Conservation (phyloP, 2,888 invertebrate species). For the Prosopocoilus inquinatus region DNA sequence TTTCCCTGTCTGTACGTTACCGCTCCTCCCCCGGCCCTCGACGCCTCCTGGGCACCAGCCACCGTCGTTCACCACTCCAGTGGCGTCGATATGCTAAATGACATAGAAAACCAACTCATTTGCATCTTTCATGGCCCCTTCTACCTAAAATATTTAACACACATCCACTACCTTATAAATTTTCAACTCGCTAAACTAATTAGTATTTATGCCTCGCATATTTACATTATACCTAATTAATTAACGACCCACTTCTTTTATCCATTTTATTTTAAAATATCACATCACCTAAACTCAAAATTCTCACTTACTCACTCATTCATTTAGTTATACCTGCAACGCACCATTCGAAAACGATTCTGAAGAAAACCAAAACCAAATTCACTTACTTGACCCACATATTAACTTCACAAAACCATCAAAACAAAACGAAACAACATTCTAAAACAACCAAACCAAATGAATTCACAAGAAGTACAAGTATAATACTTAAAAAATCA, state of each 20-base stretch:
- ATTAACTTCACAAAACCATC: background rate
- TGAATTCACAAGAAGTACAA: background rate
- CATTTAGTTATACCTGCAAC: background rate
- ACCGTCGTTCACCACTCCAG: slow-evolving; percentile 33
- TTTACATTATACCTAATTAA: too few relatives aligned
- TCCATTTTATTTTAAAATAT: too few relatives aligned
- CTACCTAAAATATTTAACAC: too few relatives aligned
- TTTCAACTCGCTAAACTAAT: too few relatives aligned
- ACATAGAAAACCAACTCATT: slow-evolving; percentile 15
- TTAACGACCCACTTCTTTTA: too few relatives aligned
- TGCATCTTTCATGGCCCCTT: slow-evolving; percentile 4
- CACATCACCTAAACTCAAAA: too few relatives aligned
- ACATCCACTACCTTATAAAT: too few relatives aligned
- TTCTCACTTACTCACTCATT: background rate
- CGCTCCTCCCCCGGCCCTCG: slow-evolving; percentile 35
- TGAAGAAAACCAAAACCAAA: background rate
- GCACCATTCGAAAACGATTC: background rate
- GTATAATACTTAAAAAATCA: background rate
- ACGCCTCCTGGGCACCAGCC: slow-evolving; percentile 36
- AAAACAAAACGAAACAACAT: background rate
- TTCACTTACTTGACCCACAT: background rate
- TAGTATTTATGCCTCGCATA: too few relatives aligned
- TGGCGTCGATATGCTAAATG: slow-evolving; percentile 24
- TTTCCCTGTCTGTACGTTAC: slow-evolving; percentile 44
- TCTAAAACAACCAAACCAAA: background rate